Conservation (phyloP, 2,113 vertebrate species). For the Coptodon rendalli region DNA sequence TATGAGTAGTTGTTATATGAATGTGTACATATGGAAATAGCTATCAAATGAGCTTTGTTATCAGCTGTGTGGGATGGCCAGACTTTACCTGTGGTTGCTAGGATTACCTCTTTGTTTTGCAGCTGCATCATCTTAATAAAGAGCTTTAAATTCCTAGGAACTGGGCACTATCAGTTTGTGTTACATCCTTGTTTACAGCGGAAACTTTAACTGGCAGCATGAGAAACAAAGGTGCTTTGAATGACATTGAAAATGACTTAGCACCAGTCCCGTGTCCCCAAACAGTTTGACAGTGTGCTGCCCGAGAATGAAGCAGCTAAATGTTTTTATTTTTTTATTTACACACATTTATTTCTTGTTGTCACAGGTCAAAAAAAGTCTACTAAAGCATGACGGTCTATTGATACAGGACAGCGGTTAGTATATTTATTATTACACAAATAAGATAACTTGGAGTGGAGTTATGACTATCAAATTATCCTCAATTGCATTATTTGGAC, state of each 20-base stretch:
- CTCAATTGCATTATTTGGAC: neutral
- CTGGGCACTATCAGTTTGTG: neutral
- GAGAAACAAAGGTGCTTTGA: neutral
- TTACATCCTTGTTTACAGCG: neutral
- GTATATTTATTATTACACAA: neutral
- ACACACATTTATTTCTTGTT: neutral
- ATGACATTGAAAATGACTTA: neutral
- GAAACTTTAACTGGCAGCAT: neutral
- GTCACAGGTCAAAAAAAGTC: neutral
- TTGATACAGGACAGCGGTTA: rapidly evolving
- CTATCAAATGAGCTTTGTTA: neutral
- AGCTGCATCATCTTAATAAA: neutral
- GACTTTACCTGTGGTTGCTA: neutral
- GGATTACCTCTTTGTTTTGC: neutral
- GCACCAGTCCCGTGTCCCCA: neutral
- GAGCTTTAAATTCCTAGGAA: neutral
- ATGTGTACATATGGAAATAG: neutral
- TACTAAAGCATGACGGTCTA: neutral
- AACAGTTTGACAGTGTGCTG: neutral
- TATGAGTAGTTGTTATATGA: neutral
- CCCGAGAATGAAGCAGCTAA: neutral
- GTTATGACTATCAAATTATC: rapidly evolving
- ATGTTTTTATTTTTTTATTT: neutral
- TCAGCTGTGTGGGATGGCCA: neutral
- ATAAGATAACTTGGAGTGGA: neutral